Base-by-base conservation (phyloP, 1,140 invertebrate genomes). In the Euwallacea fornicatus region DNA sequence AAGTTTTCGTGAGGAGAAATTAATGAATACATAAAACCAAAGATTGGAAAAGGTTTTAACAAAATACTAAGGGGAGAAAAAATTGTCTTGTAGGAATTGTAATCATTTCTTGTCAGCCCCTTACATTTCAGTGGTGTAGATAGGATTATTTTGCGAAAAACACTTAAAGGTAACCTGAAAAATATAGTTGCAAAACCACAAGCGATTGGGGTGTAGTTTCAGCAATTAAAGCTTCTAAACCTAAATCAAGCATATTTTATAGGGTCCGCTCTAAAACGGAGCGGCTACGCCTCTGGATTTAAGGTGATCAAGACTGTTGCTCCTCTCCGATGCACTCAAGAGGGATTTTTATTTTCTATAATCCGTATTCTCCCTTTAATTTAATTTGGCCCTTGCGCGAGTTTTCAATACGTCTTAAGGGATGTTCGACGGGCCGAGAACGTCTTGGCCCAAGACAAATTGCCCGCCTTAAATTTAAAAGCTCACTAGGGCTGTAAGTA, bases 1-100 rank as follows among this genome's bases (percentile, higher is more conserved):
- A 71, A 71, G 70, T 71, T 71, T 71, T 61, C 70, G 70, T 71
- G 70, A 71, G 70, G 55, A 55, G 70, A 66, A 71, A 71, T 71
- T 71, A 71, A 71, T 71, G 70, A 71, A 71, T 71, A 66, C 70
- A 71, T 66, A 71, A 71, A 71, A 55, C 60, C 21, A 63, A 60
- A 62, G 58, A 71, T 71, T 71, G 63, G 64, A 71, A n/a, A 71
- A 71, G 70, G 70, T 66, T 66, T 71, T 71, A 66, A 54, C 55
- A 61, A 55, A 64, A 60, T 33, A 50, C 7, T 33, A 54, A 33
- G 46, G 69, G 63, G 50, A 21, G 42, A 71, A 66, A n/a, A 71
- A 71, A 71, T 60, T 63, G 55, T 44, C 59, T 65, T 65, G 55
- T 56, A 50, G 10, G 60, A 58, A 66, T 71, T 59, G 58, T 70